A percentile compares a stretch with the other conserved stretches of the same genome.
These are phyloP conservation scores for Desoria tigrina DNA, from an alignment of 2,888 invertebrate genomes.

Conservation along the genomic window DNA sequence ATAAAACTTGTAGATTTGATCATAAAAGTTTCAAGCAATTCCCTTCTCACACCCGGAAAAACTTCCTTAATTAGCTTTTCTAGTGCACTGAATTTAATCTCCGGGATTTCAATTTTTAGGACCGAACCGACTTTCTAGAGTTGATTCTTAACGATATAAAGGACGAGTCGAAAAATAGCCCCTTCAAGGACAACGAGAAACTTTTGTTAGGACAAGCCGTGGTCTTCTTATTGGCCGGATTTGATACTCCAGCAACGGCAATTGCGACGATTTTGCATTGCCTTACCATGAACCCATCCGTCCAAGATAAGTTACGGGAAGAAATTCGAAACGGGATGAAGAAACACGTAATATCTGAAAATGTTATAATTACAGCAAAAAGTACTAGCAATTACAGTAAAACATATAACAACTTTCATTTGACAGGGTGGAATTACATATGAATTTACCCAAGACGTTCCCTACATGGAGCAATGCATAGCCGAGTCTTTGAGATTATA, in stretches of 20 bases:
- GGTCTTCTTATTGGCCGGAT: background rate
- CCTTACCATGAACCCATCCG: background rate
- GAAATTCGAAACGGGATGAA: background rate
- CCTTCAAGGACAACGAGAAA: background rate
- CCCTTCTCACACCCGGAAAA: too few relatives aligned
- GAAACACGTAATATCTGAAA: background rate
- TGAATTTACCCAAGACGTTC: background rate
- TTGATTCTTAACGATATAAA: background rate
- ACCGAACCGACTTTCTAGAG: background rate
- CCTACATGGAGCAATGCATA: conserved; percentile 5
- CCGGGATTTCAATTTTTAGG: background rate
- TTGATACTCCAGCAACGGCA: background rate
- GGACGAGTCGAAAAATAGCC: background rate
- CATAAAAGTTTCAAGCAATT: too few relatives aligned
- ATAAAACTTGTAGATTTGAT: too few relatives aligned
- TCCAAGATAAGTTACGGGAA: background rate
- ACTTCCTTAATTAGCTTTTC: too few relatives aligned
- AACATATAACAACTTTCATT: too few relatives aligned
- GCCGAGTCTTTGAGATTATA: background rate
- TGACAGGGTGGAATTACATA: conserved; percentile 6
- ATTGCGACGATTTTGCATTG: background rate
- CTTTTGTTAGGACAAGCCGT: background rate
- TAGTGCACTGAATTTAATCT: background rate
- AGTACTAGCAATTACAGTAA: too few relatives aligned
- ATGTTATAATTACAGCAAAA: too few relatives aligned